Conservation (phyloP, 2,797 vertebrate genomes). For the Tauraco hartlaubi region DNA sequence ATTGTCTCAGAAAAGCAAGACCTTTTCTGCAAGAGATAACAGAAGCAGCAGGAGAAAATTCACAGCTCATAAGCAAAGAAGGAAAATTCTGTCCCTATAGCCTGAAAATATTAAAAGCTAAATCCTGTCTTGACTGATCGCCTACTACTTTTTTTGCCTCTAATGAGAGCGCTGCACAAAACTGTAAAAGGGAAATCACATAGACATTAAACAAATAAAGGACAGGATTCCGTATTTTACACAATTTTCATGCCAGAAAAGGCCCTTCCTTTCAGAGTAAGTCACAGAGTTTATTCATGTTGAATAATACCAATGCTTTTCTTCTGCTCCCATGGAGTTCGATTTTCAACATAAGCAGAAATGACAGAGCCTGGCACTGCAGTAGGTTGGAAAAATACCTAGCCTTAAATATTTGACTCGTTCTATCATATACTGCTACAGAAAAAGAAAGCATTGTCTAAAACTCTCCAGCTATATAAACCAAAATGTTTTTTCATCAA, state of each 20-base stretch:
- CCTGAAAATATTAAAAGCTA: neutral
- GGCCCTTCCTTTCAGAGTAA: neutral
- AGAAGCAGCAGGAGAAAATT: neutral
- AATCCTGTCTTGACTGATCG: neutral
- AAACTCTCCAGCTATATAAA: neutral
- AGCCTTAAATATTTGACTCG: neutral
- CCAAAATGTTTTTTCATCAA: neutral
- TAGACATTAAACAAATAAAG: neutral
- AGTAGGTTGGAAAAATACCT: neutral
- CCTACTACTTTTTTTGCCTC: neutral
- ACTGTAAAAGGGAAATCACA: neutral
- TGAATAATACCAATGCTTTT: neutral
- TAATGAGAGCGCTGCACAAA: neutral
- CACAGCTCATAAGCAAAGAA: neutral
- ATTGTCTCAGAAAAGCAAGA: neutral
- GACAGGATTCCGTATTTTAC: neutral
- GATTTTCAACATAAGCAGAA: neutral
- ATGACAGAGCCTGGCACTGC: neutral
- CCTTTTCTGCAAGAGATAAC: neutral
- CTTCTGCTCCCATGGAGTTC: neutral
- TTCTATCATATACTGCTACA: neutral
- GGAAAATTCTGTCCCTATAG: neutral
- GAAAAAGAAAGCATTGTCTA: neutral
- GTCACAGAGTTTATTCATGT: neutral
- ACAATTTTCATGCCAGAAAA: neutral